Base-by-base conservation (phyloP, 2,113 vertebrate species). In the Nerophis lumbriciformis region DNA sequence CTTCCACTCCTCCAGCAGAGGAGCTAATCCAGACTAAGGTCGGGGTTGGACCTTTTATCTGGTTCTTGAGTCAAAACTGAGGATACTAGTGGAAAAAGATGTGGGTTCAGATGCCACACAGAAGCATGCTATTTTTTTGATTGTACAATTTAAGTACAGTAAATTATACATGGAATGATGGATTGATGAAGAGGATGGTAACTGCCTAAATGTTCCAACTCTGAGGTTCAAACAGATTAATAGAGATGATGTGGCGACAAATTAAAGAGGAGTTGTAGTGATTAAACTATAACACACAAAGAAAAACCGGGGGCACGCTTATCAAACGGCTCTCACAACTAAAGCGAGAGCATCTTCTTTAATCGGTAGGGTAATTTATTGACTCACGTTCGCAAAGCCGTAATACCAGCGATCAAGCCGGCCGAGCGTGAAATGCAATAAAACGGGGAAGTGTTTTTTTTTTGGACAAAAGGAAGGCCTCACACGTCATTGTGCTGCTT, bases 311-410 rank as follows among this genome's bases (percentile, higher is more conserved):
- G 38, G 67, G 71, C 71, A 80, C 72, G 77, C 80, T 79, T 76
- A 67, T 64, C 69, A 8, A 85, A 89, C 78, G 73, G 68, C 63
- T 80, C 75, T 73, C 76, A 77, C 73, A 80, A 71, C 77, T 83
- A 83, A 85, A 84, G 79, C 79, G 79, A 76, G 79, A 83, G 74
- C 83, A 86, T 85, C 68, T 62, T 86, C 82, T 87, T 84, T 79
- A 89, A 90, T 86, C 75, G 73, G 78, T 4, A 81, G 75, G 69
- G 77, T 87, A 85, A 91, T 89, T 90, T 85, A 88, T 87, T 83
- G 83, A 87, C 81, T 88, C 65, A 71, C 78, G 83, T 88, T 87
- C 82, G 83, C 81, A 83, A 82, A 83, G 84, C 79, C 72, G 77
- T 90, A 88, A 90, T 89, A 80, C 75, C 76, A 83, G 85, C 82